Base-by-base conservation (phyloP, 2,113 vertebrate genomes). In the Micronycteris hirsuta region DNA sequence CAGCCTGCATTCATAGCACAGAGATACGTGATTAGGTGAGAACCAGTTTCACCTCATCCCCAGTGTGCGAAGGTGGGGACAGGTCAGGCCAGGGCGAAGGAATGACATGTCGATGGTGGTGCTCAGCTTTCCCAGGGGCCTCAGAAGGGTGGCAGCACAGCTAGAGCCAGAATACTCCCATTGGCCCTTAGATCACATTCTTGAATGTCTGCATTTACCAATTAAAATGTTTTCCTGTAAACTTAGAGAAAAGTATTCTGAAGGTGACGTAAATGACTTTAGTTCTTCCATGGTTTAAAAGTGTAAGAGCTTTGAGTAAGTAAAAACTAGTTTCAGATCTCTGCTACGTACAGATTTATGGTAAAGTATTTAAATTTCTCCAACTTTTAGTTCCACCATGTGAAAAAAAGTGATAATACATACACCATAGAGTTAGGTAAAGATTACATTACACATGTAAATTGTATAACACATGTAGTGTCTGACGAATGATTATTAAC, bases 221-320 rank as follows among this genome's bases (percentile, higher is more conserved):
- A 88, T 92, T 77, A 86, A 93, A 94, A 91, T 78, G n/a, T 65
- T 87, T 93, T 78, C 47, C 33, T 68, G 2, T 82, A 84, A 87
- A 67, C 41, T 52, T 2, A 81, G 47, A 74, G n/a, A 87, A 85
- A 88, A 54, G 41, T 67, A 22, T 86, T 93, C 58, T 78, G 49
- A 73, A 87, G 65, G n/a, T 28, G 67, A 10, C 92, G 9, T 47
- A 90, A 88, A 61, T 86, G 28, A 68, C n/a, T 70, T 36, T 56
- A 52, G 19, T 91, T 92, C 70, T 94, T 95, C 26, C 31, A 22
- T 89, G 26, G 33, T 91, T 89, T 88, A 80, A 65, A 19, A 68
- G 49, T 56, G 22, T 31, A 63, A 92, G 47, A 36, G 22, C 76
- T 93, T 87, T 65, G 17, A 92, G 10, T 56, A 38, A 89, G 76